Percentiles rank a stretch among this genome's conserved stretches.
These are phyloP conservation scores for Lepidostoma basale DNA, from an alignment of 1,140 invertebrate genomes.

Conservation along the genomic window DNA sequence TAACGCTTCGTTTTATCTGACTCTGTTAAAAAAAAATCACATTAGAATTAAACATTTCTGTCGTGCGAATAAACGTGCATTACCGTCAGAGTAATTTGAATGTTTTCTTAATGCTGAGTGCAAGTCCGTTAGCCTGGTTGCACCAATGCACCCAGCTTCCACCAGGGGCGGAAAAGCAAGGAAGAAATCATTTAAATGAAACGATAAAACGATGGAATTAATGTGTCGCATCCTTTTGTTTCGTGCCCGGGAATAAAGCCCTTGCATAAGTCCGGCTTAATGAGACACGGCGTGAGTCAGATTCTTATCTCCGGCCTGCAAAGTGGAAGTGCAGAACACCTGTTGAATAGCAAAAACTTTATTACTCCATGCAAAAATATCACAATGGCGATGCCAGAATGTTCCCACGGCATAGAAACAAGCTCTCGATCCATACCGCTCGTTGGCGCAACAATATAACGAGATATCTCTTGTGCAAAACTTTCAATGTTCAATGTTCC, in stretches of 20 bases:
- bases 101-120: neutral
- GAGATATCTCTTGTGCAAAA: slow-evolving; percentile 18
- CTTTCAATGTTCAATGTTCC: slow-evolving; percentile 17
- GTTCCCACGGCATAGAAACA: slow-evolving; percentile 34
- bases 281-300: slow-evolving; percentile 32
- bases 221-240: neutral
- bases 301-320: slow-evolving; percentile 25
- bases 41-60: slow-evolving; percentile 13
- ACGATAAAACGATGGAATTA: neutral
- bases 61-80: slow-evolving; percentile 18
- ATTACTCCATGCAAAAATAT: slow-evolving; percentile 33
- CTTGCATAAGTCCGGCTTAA: slow-evolving; percentile 13
- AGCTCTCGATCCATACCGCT: slow-evolving; percentile 23
- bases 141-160: neutral
- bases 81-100: slow-evolving; percentile 1
- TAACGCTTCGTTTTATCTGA: slow-evolving; percentile 10
- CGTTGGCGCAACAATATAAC: slow-evolving; percentile 15
- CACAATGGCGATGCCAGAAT: slow-evolving; percentile 24
- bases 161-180: neutral
- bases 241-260: neutral
- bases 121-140: neutral
- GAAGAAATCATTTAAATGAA: neutral
- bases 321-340: slow-evolving; percentile 28
- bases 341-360: slow-evolving; percentile 31
- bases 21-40: neutral